Evolutionary conservation across 2,888 invertebrate species (phyloP).

Genomic region (Oscheius myriophilus): DNA sequence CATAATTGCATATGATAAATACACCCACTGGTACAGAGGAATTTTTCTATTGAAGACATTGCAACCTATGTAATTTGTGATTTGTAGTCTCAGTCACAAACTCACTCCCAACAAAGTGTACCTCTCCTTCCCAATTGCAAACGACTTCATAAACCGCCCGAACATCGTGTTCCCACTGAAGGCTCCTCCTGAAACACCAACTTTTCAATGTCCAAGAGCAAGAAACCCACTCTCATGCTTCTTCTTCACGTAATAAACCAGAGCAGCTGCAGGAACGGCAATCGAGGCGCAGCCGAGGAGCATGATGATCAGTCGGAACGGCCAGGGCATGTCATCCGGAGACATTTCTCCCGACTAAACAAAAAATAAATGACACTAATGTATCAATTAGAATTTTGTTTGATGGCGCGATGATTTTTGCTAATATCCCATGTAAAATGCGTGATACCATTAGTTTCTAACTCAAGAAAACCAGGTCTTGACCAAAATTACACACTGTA

Average conservation of each 20-base stretch:
- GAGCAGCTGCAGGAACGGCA: slow-evolving; percentile 51
- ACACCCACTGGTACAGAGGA: no score
- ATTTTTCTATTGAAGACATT: no score
- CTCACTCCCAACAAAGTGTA: slow-evolving; percentile 10
- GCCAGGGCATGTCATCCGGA: slow-evolving; percentile 60
- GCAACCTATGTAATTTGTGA: no score
- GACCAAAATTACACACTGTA: no score
- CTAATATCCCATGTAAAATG: no score
- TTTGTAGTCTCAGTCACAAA: background rate
- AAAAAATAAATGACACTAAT: background rate
- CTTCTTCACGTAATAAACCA: slow-evolving; percentile 55
- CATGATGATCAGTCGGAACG: slow-evolving; percentile 59
- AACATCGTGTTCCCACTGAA: slow-evolving; percentile 13
- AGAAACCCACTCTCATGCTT: slow-evolving; percentile 37
- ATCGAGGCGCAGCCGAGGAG: slow-evolving; percentile 64
- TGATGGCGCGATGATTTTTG: no score
- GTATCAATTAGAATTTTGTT: no score
- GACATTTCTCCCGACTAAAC: slow-evolving; percentile 40
- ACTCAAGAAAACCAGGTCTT: no score
- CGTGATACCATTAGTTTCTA: no score
- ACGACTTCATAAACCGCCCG: slow-evolving; percentile 36
- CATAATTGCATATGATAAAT: no score
- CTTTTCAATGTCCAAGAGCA: background rate
- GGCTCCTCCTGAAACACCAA: slow-evolving; percentile 6
- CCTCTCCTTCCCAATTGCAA: slow-evolving; percentile 57